Evolutionary conservation across 2,888 invertebrate genomes (phyloP).

Genomic region (Pseudeuparius sepicola): DNA sequence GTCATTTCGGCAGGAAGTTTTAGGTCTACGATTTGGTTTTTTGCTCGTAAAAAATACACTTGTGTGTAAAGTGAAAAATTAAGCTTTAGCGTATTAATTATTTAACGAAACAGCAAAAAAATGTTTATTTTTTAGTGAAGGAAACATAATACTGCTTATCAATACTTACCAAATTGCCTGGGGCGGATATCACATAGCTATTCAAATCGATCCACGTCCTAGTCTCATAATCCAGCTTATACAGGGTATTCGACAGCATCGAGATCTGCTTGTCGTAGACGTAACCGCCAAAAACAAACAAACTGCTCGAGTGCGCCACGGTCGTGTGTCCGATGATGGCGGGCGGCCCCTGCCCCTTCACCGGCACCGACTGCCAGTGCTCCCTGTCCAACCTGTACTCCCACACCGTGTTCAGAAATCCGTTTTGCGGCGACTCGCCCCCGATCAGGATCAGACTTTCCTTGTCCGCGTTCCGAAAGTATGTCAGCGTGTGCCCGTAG

Average conservation of each 20-base stretch:
- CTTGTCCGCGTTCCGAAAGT: constrained; percentile 60
- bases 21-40: too few relatives aligned
- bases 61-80: too few relatives aligned
- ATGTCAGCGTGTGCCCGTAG: constrained; percentile 85
- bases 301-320: constrained; percentile 77
- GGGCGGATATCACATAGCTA: constrained; percentile 20
- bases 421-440: constrained; percentile 67
- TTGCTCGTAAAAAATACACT: too few relatives aligned
- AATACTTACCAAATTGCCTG: constrained; percentile 38
- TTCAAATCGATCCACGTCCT: constrained; percentile 59
- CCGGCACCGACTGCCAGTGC: constrained; percentile 55
- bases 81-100: too few relatives aligned
- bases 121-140: too few relatives aligned
- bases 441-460: constrained; percentile 78
- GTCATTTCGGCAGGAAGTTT: too few relatives aligned
- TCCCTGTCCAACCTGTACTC: constrained; percentile 68
- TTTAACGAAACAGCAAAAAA: too few relatives aligned
- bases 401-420: constrained; percentile 68
- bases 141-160: too few relatives aligned
- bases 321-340: constrained; percentile 85
- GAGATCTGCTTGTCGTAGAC: constrained; percentile 53
- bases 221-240: constrained; percentile 66
- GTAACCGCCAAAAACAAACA: constrained; percentile 87
- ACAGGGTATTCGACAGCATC: constrained; percentile 64
- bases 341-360: constrained; percentile 61